phyloP scores from a whole-genome alignment of 2,888 invertebrate genomes.

The Tuta absoluta region DNA sequence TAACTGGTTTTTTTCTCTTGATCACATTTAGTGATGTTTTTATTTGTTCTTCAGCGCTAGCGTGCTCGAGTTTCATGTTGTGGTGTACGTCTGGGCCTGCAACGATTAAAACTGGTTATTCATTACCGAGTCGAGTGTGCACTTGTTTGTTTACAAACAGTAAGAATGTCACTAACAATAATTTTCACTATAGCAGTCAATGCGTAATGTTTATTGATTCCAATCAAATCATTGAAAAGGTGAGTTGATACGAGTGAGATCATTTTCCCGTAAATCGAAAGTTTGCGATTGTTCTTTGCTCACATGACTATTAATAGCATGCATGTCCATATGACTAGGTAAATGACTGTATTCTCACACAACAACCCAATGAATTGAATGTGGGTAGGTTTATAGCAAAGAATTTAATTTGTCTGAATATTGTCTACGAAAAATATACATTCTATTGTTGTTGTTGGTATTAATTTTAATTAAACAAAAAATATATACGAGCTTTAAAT shows the following conservation, averaged over 20 bases:
- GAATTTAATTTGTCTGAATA: too few relatives aligned
- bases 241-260: background rate
- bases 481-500: background rate
- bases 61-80: slow-evolving; percentile 37
- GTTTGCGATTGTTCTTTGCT: background rate
- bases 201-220: slow-evolving; percentile 57
- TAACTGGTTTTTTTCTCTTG: slow-evolving; percentile 77
- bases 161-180: slow-evolving; percentile 40
- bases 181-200: slow-evolving; percentile 42
- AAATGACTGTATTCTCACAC: background rate
- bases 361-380: background rate
- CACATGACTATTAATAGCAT: background rate
- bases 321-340: background rate
- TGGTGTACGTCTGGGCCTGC: slow-evolving; percentile 60
- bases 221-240: slow-evolving; percentile 38
- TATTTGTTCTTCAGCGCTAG: slow-evolving; percentile 50
- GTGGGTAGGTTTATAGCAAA: too few relatives aligned
- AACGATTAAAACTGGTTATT: slow-evolving; percentile 41
- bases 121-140: slow-evolving; percentile 36
- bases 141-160: slow-evolving; percentile 51
- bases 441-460: too few relatives aligned
- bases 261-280: background rate
- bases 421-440: too few relatives aligned
- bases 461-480: background rate
- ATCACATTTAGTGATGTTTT: slow-evolving; percentile 73